A percentile compares a stretch with the other conserved stretches of the same genome.
Evolutionary conservation across 2,888 invertebrate genomes (phyloP).

Genomic region (Andrena minutula): DNA sequence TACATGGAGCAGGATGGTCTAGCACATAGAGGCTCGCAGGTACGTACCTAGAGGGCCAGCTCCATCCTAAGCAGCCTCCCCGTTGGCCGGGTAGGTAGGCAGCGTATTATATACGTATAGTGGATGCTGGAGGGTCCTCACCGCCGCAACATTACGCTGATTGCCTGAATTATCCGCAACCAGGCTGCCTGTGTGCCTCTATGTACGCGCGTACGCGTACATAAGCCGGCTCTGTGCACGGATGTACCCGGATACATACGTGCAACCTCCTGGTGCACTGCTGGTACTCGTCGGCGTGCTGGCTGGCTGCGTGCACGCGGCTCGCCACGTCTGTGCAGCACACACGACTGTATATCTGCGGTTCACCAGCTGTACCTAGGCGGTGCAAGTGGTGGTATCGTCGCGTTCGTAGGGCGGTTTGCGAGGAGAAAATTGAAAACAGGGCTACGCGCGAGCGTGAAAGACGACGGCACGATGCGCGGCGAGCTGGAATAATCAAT

Average conservation of each 20-base stretch:
- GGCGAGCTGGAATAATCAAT: constrained; percentile 60
- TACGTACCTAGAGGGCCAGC: constrained; percentile 70
- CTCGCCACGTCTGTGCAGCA: constrained; percentile 7
- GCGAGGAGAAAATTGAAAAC: constrained; percentile 74
- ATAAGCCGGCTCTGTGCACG: constrained; percentile 15
- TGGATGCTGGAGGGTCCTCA: constrained; percentile 81
- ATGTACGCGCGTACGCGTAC: constrained; percentile 48
- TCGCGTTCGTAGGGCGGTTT: constrained; percentile 61
- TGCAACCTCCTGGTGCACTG: constrained; percentile 35
- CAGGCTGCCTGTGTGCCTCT: constrained; percentile 70
- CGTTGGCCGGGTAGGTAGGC: constrained; percentile 62
- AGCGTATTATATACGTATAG: constrained; percentile 72
- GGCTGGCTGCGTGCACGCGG: constrained; percentile 22
- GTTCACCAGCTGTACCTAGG: constrained; percentile 24
- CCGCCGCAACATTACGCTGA: constrained; percentile 84
- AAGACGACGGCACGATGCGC: constrained; percentile 62
- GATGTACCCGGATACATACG: constrained; percentile 17
- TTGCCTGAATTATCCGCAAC: constrained; percentile 85
- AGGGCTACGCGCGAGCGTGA: constrained; percentile 63
- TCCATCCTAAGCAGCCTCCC: constrained; percentile 59
- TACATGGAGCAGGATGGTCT: constrained; percentile 52
- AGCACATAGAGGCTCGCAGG: constrained; percentile 62
- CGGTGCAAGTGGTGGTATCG: constrained; percentile 48
- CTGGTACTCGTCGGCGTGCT: constrained; percentile 47
- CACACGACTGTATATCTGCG: constrained; percentile 39